Conservation (phyloP, 2,888 invertebrate species). For the Trilocha varians region DNA sequence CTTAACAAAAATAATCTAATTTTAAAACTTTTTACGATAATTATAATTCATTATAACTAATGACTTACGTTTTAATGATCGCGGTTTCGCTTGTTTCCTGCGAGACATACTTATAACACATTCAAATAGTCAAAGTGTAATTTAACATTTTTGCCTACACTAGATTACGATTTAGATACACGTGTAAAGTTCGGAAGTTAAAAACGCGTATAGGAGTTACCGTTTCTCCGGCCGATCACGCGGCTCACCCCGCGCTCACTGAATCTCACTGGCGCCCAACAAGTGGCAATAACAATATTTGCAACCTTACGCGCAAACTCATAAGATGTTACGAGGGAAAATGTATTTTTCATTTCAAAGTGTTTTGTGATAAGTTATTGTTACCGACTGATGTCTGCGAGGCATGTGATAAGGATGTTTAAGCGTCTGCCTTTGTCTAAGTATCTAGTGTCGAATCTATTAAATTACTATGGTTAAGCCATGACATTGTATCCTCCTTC, state of each 20-base stretch:
- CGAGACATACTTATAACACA: slow-evolving; percentile 70
- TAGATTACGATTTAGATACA: background rate
- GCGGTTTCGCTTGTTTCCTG: slow-evolving; percentile 80
- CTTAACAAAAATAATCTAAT: too few species aligned
- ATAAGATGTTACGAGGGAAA: slow-evolving; percentile 24
- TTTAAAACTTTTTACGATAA: background rate
- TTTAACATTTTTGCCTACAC: background rate
- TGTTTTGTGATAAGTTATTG: too few species aligned
- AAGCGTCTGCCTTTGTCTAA: too few species aligned
- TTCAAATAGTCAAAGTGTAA: slow-evolving; percentile 4
- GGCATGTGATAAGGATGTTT: too few species aligned
- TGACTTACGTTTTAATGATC: slow-evolving; percentile 79
- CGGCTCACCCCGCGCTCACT: slow-evolving; percentile 59
- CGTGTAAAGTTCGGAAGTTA: slow-evolving; percentile 9
- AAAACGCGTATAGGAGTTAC: slow-evolving; percentile 16
- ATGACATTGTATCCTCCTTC: too few species aligned
- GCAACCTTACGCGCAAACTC: slow-evolving; percentile 66
- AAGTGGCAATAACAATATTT: slow-evolving; percentile 66
- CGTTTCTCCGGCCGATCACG: slow-evolving; percentile 40
- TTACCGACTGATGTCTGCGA: too few species aligned
- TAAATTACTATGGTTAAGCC: too few species aligned
- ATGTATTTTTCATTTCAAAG: too few species aligned
- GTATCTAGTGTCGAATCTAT: too few species aligned
- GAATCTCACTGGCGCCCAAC: slow-evolving; percentile 67
- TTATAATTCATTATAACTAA: background rate